Base-by-base conservation (phyloP, 2,888 invertebrate genomes). In the Chrysotoxum bicinctum region DNA sequence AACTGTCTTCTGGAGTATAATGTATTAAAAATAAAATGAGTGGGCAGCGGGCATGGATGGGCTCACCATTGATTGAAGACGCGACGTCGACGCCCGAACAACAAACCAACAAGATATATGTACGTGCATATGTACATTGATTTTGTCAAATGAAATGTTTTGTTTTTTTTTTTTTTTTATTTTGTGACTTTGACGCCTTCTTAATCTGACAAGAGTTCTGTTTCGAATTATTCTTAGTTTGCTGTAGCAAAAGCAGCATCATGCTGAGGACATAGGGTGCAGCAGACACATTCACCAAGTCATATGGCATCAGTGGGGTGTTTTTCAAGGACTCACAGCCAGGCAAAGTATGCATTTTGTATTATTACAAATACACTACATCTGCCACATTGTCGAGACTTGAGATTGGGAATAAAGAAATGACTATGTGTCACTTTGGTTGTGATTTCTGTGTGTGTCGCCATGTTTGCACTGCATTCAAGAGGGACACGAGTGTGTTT, bases 271-370 rank as follows among this genome's bases (percentile, higher is more conserved):
- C 32, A 62, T 0, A 23, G 62, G 40, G 62, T 40, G 21, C 64
- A 60, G 43, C 32, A 40, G 32, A 16, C 35, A 54, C 32, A 62
- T 16, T n/a, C 16, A 37, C 10, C 21, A 2, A 45, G 19, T 37
- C 10, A 64, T 16, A 72, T 16, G 9, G 21, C 48, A 26, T 26
- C n/a, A 35, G 35, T 32, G 35, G 32, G 50, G 50, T 66, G 48
- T 50, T 35, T 19, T 54, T 72, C 73, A 79, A 79, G 78, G 78
- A 79, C 56, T 40, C 37, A 30, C 6, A 45, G n/a, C 1, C 16
- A 43, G n/a, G 1, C 5, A 40, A n/a, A n/a, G n/a, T 35, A 30
- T 45, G 40, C 70, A n/a, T 32, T 58, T n/a, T 19, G 21, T 21
- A 35, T 50, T 19, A 58, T 37, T 16, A 16, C 23, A 60, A 43